Evolutionary conservation across 37 sponge, comb jelly and placozoan species (phyloP).

Genomic region (Petrosia ficiformis): DNA sequence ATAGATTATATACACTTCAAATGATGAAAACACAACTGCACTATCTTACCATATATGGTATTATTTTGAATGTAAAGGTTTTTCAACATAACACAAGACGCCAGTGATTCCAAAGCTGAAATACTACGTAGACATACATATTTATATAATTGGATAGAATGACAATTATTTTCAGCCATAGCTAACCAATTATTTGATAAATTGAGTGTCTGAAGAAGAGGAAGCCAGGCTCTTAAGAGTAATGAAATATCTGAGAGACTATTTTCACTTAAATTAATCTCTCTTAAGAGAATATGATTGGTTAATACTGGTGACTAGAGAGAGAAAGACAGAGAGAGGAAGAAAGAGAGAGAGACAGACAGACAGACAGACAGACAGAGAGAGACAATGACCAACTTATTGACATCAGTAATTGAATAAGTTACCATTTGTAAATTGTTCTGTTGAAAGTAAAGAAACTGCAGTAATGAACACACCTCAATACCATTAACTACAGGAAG

Average conservation of each 20-base stretch:
- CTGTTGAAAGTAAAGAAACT: conserved; percentile 34
- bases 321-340: neutral
- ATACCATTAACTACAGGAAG: conserved; percentile 34
- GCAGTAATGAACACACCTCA: conserved; percentile 26
- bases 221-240: conserved; percentile 57
- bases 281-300: conserved; percentile 55
- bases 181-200: conserved; percentile 69
- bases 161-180: neutral
- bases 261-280: conserved; percentile 56
- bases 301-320: conserved; percentile 26
- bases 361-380: neutral
- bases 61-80: conserved; percentile 50
- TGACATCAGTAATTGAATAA: neutral
- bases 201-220: conserved; percentile 58
- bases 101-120: conserved; percentile 30
- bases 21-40: too few species aligned
- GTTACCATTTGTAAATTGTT: conserved; percentile 60
- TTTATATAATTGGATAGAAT: neutral
- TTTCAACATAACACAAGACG: conserved; percentile 28
- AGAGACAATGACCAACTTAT: neutral
- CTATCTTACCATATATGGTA: conserved; percentile 52
- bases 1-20: neutral
- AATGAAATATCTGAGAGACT: conserved; percentile 37
- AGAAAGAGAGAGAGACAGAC: neutral
- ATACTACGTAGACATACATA: conserved; percentile 44